Base-by-base conservation (phyloP, 2,113 vertebrate species). In the Oxygymnocypris stewartii region DNA sequence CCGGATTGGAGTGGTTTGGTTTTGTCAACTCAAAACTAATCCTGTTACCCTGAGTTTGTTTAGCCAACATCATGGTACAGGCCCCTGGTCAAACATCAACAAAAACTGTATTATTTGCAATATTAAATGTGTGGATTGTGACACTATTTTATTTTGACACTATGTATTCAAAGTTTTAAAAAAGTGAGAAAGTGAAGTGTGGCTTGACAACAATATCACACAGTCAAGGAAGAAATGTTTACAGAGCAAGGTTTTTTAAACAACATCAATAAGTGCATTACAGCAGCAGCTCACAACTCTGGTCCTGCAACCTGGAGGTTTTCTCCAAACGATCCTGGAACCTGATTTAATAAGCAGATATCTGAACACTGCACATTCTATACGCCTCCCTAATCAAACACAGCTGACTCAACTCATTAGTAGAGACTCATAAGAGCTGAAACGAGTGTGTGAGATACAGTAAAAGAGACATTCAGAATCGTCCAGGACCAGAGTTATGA, bases 241-340 rank as follows among this genome's bases (percentile, higher is more conserved):
- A 65, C 25, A 75, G n/a, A 42, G 31, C 2, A 79, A 16, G 42
- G n/a, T n/a, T 67, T 80, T n/a, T 37, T 20, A 28, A 44, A 76
- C 63, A 13, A 13, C 23, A 59, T 57, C 82, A 23, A 10, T 76
- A 69, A 86, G 77, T 85, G 85, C 69, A 71, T 82, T 65, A 69
- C 35, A 71, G 25, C 10, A 13, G 9, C 3, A 12, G 4, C 18
- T 71, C 69, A 16, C 31, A 20, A 16, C 28, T 6, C 63, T 31
- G 25, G 4, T 31, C 28, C 63, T 67, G 25, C 25, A 31, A 63
- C 11, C n/a, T 65, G 25, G 25, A 63, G 25, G 10, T 12, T 63
- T 61, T n/a, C 10, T 63, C n/a, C n/a, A 63, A 31, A 6, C 5
- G 25, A 25, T 65, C 25, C 61, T 28, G 28, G 49, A 16, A 69